Conservation (phyloP, 2,113 vertebrate species). For the Anoplopoma fimbria region DNA sequence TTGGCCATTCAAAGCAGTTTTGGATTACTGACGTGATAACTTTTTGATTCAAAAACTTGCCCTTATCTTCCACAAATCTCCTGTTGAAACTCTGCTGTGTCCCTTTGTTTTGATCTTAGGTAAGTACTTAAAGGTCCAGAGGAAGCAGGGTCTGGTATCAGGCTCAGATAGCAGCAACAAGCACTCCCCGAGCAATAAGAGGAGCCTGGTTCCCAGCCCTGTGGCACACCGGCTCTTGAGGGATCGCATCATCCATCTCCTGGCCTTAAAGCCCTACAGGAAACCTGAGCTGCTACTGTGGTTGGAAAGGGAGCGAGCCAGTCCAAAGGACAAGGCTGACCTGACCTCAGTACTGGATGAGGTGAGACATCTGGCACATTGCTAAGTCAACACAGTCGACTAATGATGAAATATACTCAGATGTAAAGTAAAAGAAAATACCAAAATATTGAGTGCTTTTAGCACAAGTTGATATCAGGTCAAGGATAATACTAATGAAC, state of each 20-base stretch:
- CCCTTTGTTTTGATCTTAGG: constrained; percentile 73
- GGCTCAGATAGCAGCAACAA: constrained; percentile 75
- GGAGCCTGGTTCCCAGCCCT: constrained; percentile 67
- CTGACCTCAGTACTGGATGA: constrained; percentile 82
- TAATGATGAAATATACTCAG: constrained; percentile 1
- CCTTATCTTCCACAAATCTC: constrained; percentile 6
- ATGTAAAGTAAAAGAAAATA: constrained; percentile 1
- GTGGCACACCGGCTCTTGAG: constrained; percentile 78
- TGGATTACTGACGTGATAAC: constrained; percentile 31
- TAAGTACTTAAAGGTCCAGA: constrained; percentile 82
- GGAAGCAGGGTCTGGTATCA: constrained; percentile 69
- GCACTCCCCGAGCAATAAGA: constrained; percentile 84
- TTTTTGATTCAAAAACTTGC: constrained; percentile 2
- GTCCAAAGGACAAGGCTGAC: constrained; percentile 78
- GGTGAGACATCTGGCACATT: constrained; percentile 75
- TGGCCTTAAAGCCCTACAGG: constrained; percentile 82
- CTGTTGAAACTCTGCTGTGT: constrained; percentile 27
- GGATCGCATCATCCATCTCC: constrained; percentile 83
- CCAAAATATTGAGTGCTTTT: background rate
- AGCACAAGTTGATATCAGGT: background rate
- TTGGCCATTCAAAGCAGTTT: constrained; percentile 32
- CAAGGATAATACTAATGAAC: constrained; percentile 14
- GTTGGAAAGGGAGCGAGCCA: constrained; percentile 78
- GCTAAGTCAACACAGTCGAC: constrained; percentile 14
- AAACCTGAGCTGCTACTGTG: constrained; percentile 84